Base-by-base conservation (phyloP, 2,113 vertebrate genomes). In the Rallus limicola region DNA sequence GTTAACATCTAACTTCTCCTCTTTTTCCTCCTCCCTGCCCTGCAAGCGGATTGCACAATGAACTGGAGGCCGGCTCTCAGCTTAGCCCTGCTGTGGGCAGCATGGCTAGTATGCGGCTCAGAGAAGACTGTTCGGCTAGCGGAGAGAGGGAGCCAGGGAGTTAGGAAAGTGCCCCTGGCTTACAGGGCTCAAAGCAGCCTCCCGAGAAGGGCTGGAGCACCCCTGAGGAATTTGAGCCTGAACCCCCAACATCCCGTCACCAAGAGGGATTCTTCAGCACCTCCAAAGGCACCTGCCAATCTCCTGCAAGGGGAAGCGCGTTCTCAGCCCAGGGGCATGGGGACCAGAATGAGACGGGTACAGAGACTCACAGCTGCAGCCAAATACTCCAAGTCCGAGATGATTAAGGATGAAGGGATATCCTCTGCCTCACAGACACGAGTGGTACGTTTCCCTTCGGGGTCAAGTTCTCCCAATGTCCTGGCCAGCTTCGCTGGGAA, bases 401-500 rank as follows among this genome's bases (percentile, higher is more conserved):
- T 98, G 98, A 95, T 98, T 50, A 98, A 98, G 44, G 99, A 99
- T 0, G 98, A 99, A 88, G 98, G 98, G 38, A 84, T 97, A 26
- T 97, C 97, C 4, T 96, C 97, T 48, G 67, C 81, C 25, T 82
- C 97, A 3, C 98, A 98, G 64, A 97, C 98, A 28, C 97, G 98
- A 90, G 87, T 92, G 38, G 34, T 96, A 70, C 98, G 99, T 48
- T 98, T 99, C 97, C 98, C 99, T 62, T 98, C 94, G 9, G 97
- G 98, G 42, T 98, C 98, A 64, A 98, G 98, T 64, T 99, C 99
- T 15, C 99, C 99, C 55, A 99, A 99, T 71, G 96, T 99, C 71
- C 97, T 99, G 56, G 99, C 99, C 58, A 98, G 98, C 46, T 99
- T 99, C 82, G 99, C 99, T 2, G 99, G 99, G 28, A 99, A 99